Conservation (phyloP, 2,888 invertebrate genomes). For the Nebria brevicollis region DNA sequence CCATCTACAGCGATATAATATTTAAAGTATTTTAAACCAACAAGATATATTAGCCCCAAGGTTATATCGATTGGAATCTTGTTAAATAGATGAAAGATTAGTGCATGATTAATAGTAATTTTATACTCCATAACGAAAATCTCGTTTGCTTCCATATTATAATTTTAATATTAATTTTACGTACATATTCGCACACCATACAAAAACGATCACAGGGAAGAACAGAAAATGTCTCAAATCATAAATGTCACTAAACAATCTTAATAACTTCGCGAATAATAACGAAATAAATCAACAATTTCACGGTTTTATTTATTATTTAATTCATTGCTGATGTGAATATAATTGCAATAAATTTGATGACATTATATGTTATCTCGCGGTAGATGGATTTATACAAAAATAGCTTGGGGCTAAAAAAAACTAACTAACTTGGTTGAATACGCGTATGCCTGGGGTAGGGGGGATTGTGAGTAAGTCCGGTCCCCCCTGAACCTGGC, state of each 20-base stretch:
- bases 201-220: not conserved
- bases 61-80: not conserved
- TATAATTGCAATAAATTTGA: not conserved
- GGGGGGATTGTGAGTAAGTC: slow-evolving; percentile 51
- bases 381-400: not conserved
- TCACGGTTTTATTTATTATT: too few species aligned
- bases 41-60: not conserved
- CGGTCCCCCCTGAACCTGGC: slow-evolving; percentile 50
- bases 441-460: not conserved
- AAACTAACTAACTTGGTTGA: not conserved
- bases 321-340: too few species aligned
- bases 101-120: not conserved
- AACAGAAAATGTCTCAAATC: not conserved
- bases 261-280: too few species aligned
- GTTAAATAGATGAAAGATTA: not conserved
- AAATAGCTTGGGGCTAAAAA: not conserved
- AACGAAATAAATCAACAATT: too few species aligned
- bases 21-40: not conserved
- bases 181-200: not conserved
- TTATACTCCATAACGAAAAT: not conserved
- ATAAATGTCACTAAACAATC: not conserved
- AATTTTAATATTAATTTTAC: not conserved
- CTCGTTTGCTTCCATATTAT: not conserved
- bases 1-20: not conserved
- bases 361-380: not conserved